A percentile compares a stretch with the other conserved stretches of the same genome.
These are phyloP conservation scores for Hippasteria phrygiana DNA, from an alignment of 53 echinoderm and acorn worm genomes.

Conservation along the genomic window DNA sequence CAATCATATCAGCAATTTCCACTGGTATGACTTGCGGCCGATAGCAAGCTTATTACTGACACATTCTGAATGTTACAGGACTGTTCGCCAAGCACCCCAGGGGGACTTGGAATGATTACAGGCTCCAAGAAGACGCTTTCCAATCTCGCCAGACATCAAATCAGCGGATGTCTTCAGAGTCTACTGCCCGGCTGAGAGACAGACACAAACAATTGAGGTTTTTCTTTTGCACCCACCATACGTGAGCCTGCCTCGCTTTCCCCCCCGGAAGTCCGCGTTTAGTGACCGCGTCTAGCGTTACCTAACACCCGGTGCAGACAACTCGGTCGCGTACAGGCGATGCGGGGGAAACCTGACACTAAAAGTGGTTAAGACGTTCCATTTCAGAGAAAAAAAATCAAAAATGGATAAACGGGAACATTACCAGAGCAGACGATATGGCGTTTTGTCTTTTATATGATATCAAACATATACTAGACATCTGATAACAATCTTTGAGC, in stretches of 20 bases:
- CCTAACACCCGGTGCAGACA: slow-evolving; percentile 6
- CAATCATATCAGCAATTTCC: background rate
- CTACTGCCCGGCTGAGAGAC: background rate
- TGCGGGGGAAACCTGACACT: slow-evolving; percentile 20
- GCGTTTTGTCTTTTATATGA: too few species aligned
- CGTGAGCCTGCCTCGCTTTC: background rate
- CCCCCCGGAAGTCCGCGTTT: background rate
- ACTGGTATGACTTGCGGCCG: slow-evolving; percentile 9
- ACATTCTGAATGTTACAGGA: slow-evolving; percentile 25
- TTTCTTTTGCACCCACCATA: background rate
- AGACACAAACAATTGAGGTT: slow-evolving; percentile 8
- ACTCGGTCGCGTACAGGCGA: background rate
- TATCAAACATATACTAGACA: background rate
- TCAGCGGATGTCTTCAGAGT: slow-evolving; percentile 9
- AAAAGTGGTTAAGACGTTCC: background rate
- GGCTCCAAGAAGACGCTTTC: slow-evolving; percentile 15
- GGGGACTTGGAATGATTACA: background rate
- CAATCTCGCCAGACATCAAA: background rate
- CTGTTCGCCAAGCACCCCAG: slow-evolving; percentile 6
- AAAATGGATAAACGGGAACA: too few species aligned
- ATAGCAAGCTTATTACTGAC: background rate
- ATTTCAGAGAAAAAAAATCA: too few species aligned
- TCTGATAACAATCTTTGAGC: background rate
- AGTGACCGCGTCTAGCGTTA: slow-evolving; percentile 1
- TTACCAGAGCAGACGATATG: background rate